Conservation (phyloP, 92 coral and sea anemone genomes). For the Actinostola sp. region DNA sequence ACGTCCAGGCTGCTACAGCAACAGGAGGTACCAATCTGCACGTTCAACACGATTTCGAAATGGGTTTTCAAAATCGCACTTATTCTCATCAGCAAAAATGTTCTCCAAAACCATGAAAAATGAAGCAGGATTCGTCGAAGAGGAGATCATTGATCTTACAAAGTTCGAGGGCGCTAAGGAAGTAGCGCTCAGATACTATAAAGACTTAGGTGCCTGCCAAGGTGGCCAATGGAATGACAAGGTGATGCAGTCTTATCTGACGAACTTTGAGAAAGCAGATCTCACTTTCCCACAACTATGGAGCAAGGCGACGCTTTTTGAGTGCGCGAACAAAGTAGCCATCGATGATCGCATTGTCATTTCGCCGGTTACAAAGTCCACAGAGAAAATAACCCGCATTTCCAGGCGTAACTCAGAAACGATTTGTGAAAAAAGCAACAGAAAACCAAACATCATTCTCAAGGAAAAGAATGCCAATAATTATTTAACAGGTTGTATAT, state of each 20-base stretch:
- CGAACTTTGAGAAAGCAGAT: slow-evolving; percentile 16
- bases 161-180: slow-evolving; percentile 1
- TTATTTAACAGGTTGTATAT: too few species aligned
- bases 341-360: background rate
- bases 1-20: background rate
- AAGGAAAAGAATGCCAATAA: too few species aligned
- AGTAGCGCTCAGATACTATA: background rate
- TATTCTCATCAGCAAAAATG: background rate
- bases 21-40: background rate
- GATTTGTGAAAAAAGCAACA: too few species aligned
- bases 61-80: slow-evolving; percentile 18
- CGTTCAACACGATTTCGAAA: background rate
- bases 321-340: background rate
- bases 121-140: background rate
- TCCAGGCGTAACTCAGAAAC: too few species aligned
- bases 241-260: background rate
- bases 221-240: background rate
- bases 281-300: slow-evolving; percentile 17
- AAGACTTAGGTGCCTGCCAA: background rate
- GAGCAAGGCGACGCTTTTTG: slow-evolving; percentile 1
- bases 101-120: background rate
- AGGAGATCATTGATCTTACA: slow-evolving; percentile 8
- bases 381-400: too few species aligned
- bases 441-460: too few species aligned
- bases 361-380: too few species aligned